Percentiles rank a stretch among this genome's conserved stretches.
Evolutionary conservation across 2,888 invertebrate genomes (phyloP).

Genomic region (Trissonchulus sp.): DNA sequence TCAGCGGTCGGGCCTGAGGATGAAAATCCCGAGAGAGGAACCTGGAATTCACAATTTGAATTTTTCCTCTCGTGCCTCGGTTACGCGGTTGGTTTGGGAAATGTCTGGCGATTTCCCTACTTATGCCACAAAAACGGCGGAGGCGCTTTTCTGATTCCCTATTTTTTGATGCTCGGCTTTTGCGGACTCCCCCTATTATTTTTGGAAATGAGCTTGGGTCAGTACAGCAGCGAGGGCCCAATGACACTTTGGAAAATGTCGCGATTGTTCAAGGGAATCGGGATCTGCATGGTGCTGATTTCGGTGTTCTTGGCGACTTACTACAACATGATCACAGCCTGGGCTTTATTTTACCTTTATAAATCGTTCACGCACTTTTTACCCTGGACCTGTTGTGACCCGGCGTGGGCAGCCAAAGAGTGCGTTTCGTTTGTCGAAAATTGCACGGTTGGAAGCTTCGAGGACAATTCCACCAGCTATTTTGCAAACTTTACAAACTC

Average conservation of each 20-base stretch:
- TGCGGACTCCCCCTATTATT: slow-evolving; percentile 53
- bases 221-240: slow-evolving; percentile 52
- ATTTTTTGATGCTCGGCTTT: slow-evolving; percentile 51
- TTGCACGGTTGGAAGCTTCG: too few species aligned
- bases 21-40: slow-evolving; percentile 53
- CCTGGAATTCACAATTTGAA: slow-evolving; percentile 58
- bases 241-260: slow-evolving; percentile 54
- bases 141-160: slow-evolving; percentile 54
- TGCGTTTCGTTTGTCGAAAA: slow-evolving; percentile 31
- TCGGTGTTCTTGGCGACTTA: slow-evolving; percentile 56
- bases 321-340: slow-evolving; percentile 58
- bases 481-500: not conserved
- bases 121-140: slow-evolving; percentile 51
- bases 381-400: slow-evolving; percentile 56
- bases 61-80: slow-evolving; percentile 55
- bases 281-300: slow-evolving; percentile 58
- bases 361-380: slow-evolving; percentile 54
- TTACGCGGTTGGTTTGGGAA: slow-evolving; percentile 61
- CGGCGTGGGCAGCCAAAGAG: slow-evolving; percentile 54
- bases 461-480: too few species aligned
- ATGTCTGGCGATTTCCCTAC: slow-evolving; percentile 62
- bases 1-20: slow-evolving; percentile 40
- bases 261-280: slow-evolving; percentile 50
- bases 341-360: slow-evolving; percentile 57
- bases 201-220: slow-evolving; percentile 53